Conservation (phyloP, 2,113 vertebrate species). For the Thamnaconus septentrionalis region DNA sequence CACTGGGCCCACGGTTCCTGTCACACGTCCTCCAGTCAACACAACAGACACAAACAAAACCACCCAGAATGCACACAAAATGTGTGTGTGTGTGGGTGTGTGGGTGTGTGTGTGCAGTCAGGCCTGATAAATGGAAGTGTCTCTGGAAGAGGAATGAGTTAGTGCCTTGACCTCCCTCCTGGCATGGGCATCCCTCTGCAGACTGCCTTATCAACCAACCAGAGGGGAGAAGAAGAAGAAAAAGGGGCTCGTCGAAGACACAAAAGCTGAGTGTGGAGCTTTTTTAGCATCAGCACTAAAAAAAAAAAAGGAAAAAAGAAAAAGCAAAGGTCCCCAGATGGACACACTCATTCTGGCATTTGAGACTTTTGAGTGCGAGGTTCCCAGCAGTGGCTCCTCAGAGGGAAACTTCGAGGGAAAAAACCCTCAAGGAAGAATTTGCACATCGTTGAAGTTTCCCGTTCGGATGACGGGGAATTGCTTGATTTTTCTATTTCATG, state of each 20-base stretch:
- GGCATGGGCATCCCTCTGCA: slow-evolving; percentile 69
- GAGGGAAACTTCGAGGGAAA: slow-evolving; percentile 11
- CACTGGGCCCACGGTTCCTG: not conserved
- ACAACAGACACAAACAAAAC: not conserved
- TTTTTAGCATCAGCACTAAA: slow-evolving; percentile 22
- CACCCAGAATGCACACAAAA: slow-evolving; percentile 17
- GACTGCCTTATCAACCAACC: slow-evolving; percentile 67
- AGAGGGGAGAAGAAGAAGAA: too few species aligned
- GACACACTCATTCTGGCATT: slow-evolving; percentile 10
- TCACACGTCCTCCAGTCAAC: slow-evolving; percentile 5
- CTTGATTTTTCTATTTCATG: too few species aligned
- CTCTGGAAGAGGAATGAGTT: slow-evolving; percentile 66
- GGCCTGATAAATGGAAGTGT: slow-evolving; percentile 70
- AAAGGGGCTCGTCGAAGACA: too few species aligned
- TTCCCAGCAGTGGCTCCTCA: not conserved
- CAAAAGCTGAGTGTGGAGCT: not conserved
- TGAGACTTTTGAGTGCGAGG: not conserved
- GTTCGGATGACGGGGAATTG: too few species aligned
- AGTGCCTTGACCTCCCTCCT: slow-evolving; percentile 72
- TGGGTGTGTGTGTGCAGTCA: slow-evolving; percentile 57
- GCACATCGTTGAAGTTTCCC: too few species aligned
- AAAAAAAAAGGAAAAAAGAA: slow-evolving; percentile 13
- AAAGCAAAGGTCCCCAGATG: slow-evolving; percentile 21
- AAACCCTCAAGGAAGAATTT: too few species aligned
- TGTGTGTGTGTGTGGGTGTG: slow-evolving; percentile 45